These are phyloP conservation scores for Euthynnus affinis DNA, from an alignment of 2,797 vertebrate species.

Conservation along the genomic window DNA sequence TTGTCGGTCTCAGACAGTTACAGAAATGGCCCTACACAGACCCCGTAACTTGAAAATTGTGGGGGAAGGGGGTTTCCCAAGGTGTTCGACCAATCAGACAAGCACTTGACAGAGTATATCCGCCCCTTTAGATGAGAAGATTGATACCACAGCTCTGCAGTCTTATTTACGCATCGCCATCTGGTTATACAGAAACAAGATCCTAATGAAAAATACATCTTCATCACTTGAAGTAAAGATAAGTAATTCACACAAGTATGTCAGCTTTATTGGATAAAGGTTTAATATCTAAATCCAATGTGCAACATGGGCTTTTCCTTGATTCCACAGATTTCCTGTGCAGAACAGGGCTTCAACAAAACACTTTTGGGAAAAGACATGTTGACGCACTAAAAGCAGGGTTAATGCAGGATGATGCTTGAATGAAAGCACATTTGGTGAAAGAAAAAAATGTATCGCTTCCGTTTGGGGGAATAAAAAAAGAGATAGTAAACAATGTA, in stretches of 20 bases:
- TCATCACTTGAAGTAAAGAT: constrained; percentile 59
- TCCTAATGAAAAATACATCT: constrained; percentile 54
- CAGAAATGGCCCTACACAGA: too few relatives aligned
- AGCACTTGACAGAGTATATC: too few relatives aligned
- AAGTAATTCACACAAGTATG: constrained; percentile 56
- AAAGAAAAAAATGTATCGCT: constrained; percentile 48
- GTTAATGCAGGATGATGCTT: constrained; percentile 54
- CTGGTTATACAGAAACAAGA: constrained; percentile 37
- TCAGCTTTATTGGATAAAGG: constrained; percentile 61
- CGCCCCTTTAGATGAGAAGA: too few relatives aligned
- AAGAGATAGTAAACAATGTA: constrained; percentile 57
- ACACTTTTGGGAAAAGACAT: constrained; percentile 47
- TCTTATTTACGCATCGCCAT: constrained; percentile 29
- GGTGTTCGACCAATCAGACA: too few relatives aligned
- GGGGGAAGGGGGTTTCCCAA: too few relatives aligned
- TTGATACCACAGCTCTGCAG: not conserved
- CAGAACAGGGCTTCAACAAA: constrained; percentile 41
- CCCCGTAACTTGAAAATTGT: too few relatives aligned
- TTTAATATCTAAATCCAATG: constrained; percentile 75
- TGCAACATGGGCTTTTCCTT: constrained; percentile 54
- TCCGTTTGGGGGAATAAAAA: constrained; percentile 4
- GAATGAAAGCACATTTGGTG: constrained; percentile 53
- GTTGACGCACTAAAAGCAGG: constrained; percentile 46
- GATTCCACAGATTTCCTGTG: constrained; percentile 66
- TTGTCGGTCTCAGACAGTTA: too few relatives aligned